Base-by-base conservation (phyloP, 1,140 invertebrate species). In the Proctacanthus coquilletti region DNA sequence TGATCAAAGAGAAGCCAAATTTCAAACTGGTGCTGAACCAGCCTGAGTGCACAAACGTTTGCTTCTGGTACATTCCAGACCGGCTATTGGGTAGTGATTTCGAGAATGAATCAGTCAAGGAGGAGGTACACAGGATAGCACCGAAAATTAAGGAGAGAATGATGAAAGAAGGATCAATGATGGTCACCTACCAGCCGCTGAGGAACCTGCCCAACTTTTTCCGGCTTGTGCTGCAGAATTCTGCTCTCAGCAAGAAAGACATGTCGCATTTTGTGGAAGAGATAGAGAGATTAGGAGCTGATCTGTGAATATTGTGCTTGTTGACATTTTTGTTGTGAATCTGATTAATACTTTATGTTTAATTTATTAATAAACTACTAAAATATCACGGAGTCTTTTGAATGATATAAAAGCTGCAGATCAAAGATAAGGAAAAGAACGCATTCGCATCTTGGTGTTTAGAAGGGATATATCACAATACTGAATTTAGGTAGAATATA, bases 161-260 rank as follows among this genome's bases (percentile, higher is more conserved):
- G 92, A 89, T 95, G 67, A 80, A 84, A 52, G 75, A 84, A 53
- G 93, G 93, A 3, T 80, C 79, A 3, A 91, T 94, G 76, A 85
- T 97, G 77, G 80, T 96, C 19, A 91, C 88, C 11, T 96, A 96
- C 55, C 91, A 96, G 52, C 84, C 89, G 1, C 64, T 88, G 41
- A 68, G 75, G 31, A 64, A 72, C 39, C 63, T 75, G 41, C 82
- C 84, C 0, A 88, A 97, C 59, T 96, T 97, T 64, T 97, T 97
- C 69, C 70, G 93, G 27, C 72, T 96, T 35, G 88, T 95, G 5
- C 71, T 96, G 45, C 85, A 89, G 61, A 95, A 85, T 51, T 95
- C 86, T 3, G 77, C 74, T 13, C 60, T 89, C 3, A 79, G 75
- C 13, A 68, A 75, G 42, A 63, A 69, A 4, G 87, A 94, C 55